A percentile compares a stretch with the other conserved stretches of the same genome.
Evolutionary conservation across 2,113 vertebrate genomes (phyloP).

Genomic region (Chloropsis cyanopogon): DNA sequence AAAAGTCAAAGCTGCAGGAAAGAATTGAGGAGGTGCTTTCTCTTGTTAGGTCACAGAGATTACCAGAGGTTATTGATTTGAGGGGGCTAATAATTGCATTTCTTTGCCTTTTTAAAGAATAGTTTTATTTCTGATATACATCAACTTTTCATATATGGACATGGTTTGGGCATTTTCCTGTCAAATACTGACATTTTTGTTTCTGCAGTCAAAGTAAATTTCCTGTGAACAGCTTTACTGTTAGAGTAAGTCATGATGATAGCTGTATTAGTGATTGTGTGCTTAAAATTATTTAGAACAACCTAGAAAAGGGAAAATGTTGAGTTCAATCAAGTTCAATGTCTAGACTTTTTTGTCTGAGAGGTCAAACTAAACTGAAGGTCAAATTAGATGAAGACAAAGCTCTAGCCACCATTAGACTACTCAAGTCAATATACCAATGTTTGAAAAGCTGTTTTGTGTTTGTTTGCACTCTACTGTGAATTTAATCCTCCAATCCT

Average conservation of each 20-base stretch:
- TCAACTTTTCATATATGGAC: neutral
- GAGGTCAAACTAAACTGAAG: slow-evolving; percentile 51
- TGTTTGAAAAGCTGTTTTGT: slow-evolving; percentile 2
- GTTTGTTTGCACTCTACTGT: slow-evolving; percentile 34
- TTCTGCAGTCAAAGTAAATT: slow-evolving; percentile 2
- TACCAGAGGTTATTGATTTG: neutral
- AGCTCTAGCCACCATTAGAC: neutral
- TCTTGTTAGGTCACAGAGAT: neutral
- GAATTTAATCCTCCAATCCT: slow-evolving; percentile 35
- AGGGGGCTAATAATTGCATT: slow-evolving; percentile 12
- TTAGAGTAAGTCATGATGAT: neutral
- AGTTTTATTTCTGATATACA: neutral
- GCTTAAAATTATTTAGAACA: slow-evolving; percentile 2
- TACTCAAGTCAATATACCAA: neutral
- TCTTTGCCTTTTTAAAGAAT: neutral
- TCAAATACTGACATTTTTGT: neutral
- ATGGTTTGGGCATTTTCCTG: slow-evolving; percentile 7
- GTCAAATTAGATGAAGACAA: slow-evolving; percentile 22
- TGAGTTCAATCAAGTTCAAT: slow-evolving; percentile 67
- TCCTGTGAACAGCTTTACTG: neutral
- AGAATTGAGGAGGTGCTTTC: neutral
- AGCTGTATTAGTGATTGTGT: neutral
- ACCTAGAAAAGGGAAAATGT: neutral
- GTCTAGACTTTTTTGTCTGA: slow-evolving; percentile 59
- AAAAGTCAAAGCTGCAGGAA: neutral